These are phyloP conservation scores for Nymphalis urticae DNA, from an alignment of 2,888 invertebrate species.

Conservation along the genomic window DNA sequence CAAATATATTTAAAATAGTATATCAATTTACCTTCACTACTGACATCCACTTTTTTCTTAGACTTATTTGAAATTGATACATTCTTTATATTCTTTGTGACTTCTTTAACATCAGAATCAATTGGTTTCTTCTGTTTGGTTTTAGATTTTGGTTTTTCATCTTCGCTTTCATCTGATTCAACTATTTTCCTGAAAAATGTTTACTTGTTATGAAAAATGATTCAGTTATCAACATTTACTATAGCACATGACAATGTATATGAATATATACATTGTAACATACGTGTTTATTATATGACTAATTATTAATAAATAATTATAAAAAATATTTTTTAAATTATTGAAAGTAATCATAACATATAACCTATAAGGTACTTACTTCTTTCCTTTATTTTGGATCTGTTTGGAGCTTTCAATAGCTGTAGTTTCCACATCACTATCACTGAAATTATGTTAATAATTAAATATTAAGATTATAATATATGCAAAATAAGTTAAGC, in stretches of 20 bases:
- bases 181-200: constrained; percentile 54
- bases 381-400: constrained; percentile 65
- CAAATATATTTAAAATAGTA: no score
- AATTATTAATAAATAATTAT: background rate
- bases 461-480: constrained; percentile 40
- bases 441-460: constrained; percentile 72
- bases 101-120: constrained; percentile 75
- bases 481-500: constrained; percentile 47
- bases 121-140: constrained; percentile 75
- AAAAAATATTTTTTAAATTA: background rate
- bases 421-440: constrained; percentile 82
- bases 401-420: constrained; percentile 68
- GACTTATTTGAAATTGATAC: constrained; percentile 80
- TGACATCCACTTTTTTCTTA: constrained; percentile 66
- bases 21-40: constrained; percentile 60
- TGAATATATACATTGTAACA: background rate
- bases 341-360: constrained; percentile 29
- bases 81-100: constrained; percentile 82
- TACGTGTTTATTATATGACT: background rate
- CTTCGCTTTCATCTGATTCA: constrained; percentile 75
- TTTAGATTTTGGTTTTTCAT: constrained; percentile 74
- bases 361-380: constrained; percentile 75
- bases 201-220: background rate
- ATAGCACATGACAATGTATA: background rate
- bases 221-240: background rate